These are phyloP conservation scores for Porites divaricata DNA, from an alignment of 92 coral and sea anemone species.

Conservation along the genomic window DNA sequence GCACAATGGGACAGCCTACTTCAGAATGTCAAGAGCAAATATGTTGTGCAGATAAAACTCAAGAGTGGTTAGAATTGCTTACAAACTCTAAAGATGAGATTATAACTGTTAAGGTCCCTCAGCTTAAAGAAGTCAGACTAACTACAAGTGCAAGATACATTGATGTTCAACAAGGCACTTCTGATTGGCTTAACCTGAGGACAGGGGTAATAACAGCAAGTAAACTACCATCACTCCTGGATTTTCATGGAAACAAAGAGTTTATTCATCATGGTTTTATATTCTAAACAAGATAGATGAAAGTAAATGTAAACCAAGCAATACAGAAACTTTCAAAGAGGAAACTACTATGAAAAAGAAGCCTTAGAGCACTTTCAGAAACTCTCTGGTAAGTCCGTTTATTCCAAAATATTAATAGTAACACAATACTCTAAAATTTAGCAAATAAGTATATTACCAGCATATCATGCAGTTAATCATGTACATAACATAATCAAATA, in stretches of 20 bases:
- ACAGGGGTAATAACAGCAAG: slow-evolving; percentile 51
- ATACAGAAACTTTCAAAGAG: slow-evolving; percentile 39
- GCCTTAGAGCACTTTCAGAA: slow-evolving; percentile 37
- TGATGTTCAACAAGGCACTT: slow-evolving; percentile 48
- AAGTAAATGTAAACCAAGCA: slow-evolving; percentile 17
- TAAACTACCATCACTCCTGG: slow-evolving; percentile 50
- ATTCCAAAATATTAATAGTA: not conserved
- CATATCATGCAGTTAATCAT: slow-evolving; percentile 28
- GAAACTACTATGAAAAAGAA: slow-evolving; percentile 4
- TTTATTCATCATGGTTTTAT: slow-evolving; percentile 37
- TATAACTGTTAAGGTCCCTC: no score
- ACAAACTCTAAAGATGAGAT: no score
- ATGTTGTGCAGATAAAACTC: no score
- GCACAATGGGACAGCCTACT: slow-evolving; percentile 34
- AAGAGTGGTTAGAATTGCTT: no score
- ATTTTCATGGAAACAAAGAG: slow-evolving; percentile 38
- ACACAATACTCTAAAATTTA: slow-evolving; percentile 9
- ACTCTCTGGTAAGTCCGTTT: slow-evolving; percentile 36
- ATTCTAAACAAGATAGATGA: slow-evolving; percentile 13
- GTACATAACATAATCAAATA: slow-evolving; percentile 17
- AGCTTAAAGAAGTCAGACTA: slow-evolving; percentile 4
- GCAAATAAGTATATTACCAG: slow-evolving; percentile 21
- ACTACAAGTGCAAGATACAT: slow-evolving; percentile 27
- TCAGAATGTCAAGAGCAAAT: slow-evolving; percentile 34
- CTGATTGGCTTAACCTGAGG: slow-evolving; percentile 44